Base-by-base conservation (phyloP, 2,113 vertebrate genomes). In the Chamaea fasciata region DNA sequence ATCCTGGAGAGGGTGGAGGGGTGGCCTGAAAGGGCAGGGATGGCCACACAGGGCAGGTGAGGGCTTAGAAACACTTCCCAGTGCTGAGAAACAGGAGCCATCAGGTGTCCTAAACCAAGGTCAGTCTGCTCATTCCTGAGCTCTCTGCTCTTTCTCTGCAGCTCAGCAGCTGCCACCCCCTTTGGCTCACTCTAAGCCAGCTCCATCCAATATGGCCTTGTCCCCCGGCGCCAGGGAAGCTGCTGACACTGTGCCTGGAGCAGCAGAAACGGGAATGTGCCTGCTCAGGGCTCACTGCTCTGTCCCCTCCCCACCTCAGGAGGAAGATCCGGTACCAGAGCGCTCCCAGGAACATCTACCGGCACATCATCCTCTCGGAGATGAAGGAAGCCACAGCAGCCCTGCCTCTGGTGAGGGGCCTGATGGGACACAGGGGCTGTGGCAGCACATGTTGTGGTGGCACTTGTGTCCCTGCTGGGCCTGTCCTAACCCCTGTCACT, bases 341-440 rank as follows among this genome's bases (percentile, higher is more conserved):
- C 2, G 99, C 99, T 4, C 99, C 99, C 69, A 98, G 99, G 89
- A 99, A 99, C 68, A 99, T 99, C 96, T 98, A 99, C 96, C 98
- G 99, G 56, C 99, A 99, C 2, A 98, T 99, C 84, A 97, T 99
- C 77, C 98, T 99, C 55, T 99, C 99, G 0, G 99, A 99, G 98
- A 98, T 99, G 94, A 99, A 99, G 97, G 99, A 99, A 87, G 99
- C 99, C n/a, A 98, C 98, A 0, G 98, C 99, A 7, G 97, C 98
- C 6, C 98, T 99, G 76, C 99, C 99, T 86, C 97, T 98, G 94
- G 99, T 99, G 97, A 99, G 99, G 80, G n/a, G 27, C 33, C 33
- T 53, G 30, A 1, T 0, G 4, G 30, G 30, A 33, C 41, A 6
- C 41, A 9, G 22, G n/a, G 4, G 4, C 60, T 35, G 46, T 39